phyloP scores from a whole-genome alignment of 1,140 invertebrate species.

The Drosophila sulfurigaster region DNA sequence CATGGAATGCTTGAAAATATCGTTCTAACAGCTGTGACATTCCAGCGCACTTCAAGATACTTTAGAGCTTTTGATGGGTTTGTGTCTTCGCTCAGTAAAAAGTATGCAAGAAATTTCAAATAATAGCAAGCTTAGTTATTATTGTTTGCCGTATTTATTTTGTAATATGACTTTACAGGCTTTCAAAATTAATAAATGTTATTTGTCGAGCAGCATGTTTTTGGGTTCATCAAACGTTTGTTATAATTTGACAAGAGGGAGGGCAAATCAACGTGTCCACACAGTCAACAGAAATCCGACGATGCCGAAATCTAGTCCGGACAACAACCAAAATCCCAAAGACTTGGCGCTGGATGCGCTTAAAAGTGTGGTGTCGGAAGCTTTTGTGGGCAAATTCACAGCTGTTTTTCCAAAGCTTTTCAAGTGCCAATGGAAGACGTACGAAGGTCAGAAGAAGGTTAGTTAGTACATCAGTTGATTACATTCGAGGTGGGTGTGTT shows the following conservation, averaged over 20 bases:
- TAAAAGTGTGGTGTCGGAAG: conserved; percentile 56
- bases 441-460: conserved; percentile 82
- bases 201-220: conserved; percentile 1
- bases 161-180: neutral
- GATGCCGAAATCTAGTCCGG: conserved; percentile 39
- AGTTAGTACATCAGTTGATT: conserved; percentile 70
- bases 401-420: conserved; percentile 81
- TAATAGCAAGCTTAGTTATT: conserved; percentile 26
- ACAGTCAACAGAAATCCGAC: neutral
- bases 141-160: neutral
- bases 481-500: conserved; percentile 71
- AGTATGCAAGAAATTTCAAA: neutral
- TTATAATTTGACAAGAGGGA: neutral
- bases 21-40: conserved; percentile 18
- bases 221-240: neutral
- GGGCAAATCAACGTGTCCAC: neutral
- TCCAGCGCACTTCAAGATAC: neutral
- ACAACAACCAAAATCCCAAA: conserved; percentile 45
- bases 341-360: conserved; percentile 49
- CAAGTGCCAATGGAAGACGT: conserved; percentile 74
- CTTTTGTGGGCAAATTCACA: conserved; percentile 69
- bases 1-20: conserved; percentile 12
- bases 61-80: neutral
- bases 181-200: neutral
- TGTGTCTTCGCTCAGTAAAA: conserved; percentile 16